Base-by-base conservation (phyloP, 2,888 invertebrate species). In the Sinotaia quadrata region DNA sequence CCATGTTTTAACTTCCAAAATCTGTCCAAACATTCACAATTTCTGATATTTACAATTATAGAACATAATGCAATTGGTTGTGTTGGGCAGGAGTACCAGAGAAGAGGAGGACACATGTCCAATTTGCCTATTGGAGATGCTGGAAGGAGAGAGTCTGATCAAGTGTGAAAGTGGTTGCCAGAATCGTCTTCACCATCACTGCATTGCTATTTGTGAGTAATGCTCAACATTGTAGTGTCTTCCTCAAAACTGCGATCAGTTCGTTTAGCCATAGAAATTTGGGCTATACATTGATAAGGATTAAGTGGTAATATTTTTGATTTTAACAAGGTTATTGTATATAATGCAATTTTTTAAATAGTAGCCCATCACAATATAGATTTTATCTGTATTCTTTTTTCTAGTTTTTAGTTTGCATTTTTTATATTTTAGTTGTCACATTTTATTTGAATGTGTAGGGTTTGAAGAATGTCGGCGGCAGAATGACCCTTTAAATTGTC, bases 61-160 rank as follows among this genome's bases (percentile, higher is more conserved):
- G 12, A 41, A 41, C 15, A 15, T 41, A 12, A 15, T 12, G 12
- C 12, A 41, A 15, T 12, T 41, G 12, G 12, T 44, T 57, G 41
- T 33, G 4, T 41, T 41, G 31, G 69, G 31, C 68, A 83, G 82
- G 33, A 84, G 83, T 74, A 76, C 77, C 2, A 73, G 85, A 36
- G 85, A 86, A 52, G 89, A 89, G 68, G 89, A 89, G 71, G 88
- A 88, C 51, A 84, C 84, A 18, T 89, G 89, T 79, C 87, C 89
- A 3, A 89, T 89, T 68, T 89, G 89, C 79, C 83, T 89, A 21
- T 80, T 89, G 79, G 88, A 89, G 73, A 89, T 89, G 89, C 78
- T 87, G 71, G 89, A 89, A 68, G 88, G 88, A 24, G 89, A 89
- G 75, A 87, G 87, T 75, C 76, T 89, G 51, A 85, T 88, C n/a